phyloP scores from a whole-genome alignment of 2,797 vertebrate genomes.

The Nasua narica region DNA sequence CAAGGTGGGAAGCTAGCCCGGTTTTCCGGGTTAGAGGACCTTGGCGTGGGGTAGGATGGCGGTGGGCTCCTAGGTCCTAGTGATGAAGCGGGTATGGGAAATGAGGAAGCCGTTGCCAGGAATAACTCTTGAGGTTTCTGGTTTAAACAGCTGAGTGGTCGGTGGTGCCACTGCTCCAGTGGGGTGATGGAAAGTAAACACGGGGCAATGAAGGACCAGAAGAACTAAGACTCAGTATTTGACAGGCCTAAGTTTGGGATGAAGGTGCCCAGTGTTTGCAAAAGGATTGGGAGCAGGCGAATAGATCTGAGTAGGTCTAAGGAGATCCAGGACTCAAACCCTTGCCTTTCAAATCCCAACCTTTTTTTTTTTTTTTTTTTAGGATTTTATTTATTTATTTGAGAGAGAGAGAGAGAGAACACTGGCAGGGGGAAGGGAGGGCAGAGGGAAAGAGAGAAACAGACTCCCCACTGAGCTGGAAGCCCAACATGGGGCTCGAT shows the following conservation, averaged over 20 bases:
- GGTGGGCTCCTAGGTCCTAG: not conserved
- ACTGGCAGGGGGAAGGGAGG: not conserved
- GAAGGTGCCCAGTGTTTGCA: not conserved
- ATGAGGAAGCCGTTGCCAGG: not conserved
- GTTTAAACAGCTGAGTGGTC: not conserved
- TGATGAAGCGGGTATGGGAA: not conserved
- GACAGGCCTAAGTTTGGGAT: not conserved
- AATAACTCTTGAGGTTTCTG: not conserved
- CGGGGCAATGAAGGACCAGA: not conserved
- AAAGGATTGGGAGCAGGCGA: not conserved
- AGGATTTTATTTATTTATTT: not conserved
- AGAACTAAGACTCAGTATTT: not conserved
- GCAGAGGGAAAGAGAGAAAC: not conserved
- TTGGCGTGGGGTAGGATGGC: not conserved
- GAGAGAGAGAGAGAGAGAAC: not conserved
- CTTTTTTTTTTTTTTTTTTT: not conserved
- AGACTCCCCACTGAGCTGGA: not conserved
- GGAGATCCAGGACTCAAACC: not conserved
- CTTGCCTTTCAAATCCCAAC: not conserved
- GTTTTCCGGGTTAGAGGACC: not conserved
- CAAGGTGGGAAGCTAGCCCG: not conserved
- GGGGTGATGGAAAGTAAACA: not conserved
- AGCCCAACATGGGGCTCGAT: fast-evolving
- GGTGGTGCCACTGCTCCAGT: not conserved
- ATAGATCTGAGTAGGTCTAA: not conserved